phyloP scores from a whole-genome alignment of 2,888 invertebrate species.

The Drosophila picticornis region DNA sequence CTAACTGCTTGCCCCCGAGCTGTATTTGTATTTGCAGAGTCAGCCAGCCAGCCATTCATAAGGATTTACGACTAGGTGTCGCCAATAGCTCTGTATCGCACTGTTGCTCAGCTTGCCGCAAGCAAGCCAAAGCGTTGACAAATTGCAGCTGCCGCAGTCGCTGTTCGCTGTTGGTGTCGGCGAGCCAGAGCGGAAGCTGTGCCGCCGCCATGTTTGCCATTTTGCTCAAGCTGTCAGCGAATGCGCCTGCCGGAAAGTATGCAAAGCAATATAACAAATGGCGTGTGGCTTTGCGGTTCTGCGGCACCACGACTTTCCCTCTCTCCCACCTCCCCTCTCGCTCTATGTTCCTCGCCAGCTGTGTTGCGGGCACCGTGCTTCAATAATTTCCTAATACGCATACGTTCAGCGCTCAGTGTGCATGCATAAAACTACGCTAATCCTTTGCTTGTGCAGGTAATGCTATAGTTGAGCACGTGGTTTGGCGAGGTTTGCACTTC shows the following conservation, averaged over 20 bases:
- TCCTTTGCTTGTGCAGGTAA: slow-evolving; percentile 40
- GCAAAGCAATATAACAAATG: slow-evolving; percentile 71
- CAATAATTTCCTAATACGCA: slow-evolving; percentile 72
- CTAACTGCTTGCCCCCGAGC: slow-evolving; percentile 9
- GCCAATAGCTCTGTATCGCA: slow-evolving; percentile 34
- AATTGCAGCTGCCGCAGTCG: slow-evolving; percentile 61
- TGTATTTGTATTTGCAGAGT: not conserved
- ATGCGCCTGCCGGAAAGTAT: slow-evolving; percentile 64
- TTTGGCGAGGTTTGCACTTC: slow-evolving; percentile 29
- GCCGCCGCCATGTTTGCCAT: slow-evolving; percentile 66
- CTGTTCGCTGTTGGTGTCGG: not conserved
- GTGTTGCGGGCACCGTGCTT: slow-evolving; percentile 25
- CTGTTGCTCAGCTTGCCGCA: slow-evolving; percentile 73
- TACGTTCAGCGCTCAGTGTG: slow-evolving; percentile 20
- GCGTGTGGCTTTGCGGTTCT: slow-evolving; percentile 60
- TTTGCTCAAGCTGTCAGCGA: slow-evolving; percentile 78
- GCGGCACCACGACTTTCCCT: not conserved
- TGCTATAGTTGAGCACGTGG: not conserved
- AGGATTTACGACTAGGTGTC: slow-evolving; percentile 68
- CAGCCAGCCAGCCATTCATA: slow-evolving; percentile 54
- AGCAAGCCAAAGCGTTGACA: slow-evolving; percentile 75
- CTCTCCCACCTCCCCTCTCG: not conserved
- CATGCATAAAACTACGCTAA: slow-evolving; percentile 43
- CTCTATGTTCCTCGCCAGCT: not conserved
- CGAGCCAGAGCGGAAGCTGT: slow-evolving; percentile 21